Conservation (phyloP, 2,797 vertebrate species). For the Pristis pectinata region DNA sequence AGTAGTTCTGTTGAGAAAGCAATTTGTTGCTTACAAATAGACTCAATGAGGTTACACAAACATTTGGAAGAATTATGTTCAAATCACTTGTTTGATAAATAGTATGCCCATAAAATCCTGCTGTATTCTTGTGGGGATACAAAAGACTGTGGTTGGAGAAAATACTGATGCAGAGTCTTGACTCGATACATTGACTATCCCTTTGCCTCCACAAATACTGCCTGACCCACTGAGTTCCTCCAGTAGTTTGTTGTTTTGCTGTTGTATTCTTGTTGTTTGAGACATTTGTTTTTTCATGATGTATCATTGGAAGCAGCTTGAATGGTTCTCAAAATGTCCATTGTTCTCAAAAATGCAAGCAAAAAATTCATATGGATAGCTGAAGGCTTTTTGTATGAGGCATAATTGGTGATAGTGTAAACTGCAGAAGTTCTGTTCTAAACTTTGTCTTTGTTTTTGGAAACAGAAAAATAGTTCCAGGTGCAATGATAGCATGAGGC, state of each 20-base stretch:
- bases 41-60: not conserved
- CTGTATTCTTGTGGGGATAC: not conserved
- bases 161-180: too few species aligned
- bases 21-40: not conserved
- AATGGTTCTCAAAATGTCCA: not conserved
- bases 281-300: not conserved
- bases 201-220: too few species aligned
- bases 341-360: not conserved
- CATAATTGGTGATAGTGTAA: not conserved
- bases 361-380: not conserved
- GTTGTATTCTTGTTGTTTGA: not conserved
- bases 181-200: too few species aligned
- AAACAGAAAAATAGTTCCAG: not conserved
- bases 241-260: too few species aligned
- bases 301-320: not conserved
- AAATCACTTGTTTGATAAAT: not conserved
- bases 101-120: not conserved
- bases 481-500: constrained; percentile 18
- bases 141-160: too few species aligned
- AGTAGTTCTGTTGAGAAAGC: not conserved
- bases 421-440: not conserved
- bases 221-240: too few species aligned
- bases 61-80: not conserved
- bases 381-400: constrained; percentile 15
- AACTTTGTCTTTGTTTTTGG: not conserved